phyloP scores from a whole-genome alignment of 2,888 invertebrate genomes.

The Lamellibrachia satsuma region DNA sequence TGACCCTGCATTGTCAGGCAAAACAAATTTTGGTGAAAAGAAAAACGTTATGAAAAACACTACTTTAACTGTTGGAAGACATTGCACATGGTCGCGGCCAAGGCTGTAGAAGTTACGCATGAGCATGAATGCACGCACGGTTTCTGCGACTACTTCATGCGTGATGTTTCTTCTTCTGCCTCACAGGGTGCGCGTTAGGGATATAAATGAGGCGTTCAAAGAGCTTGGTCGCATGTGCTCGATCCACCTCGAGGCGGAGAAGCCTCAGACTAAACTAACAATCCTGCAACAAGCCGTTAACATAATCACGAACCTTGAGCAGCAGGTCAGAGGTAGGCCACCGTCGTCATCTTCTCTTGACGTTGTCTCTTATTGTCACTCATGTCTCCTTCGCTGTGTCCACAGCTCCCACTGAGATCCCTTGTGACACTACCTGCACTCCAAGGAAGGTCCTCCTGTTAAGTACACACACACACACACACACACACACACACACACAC shows the following conservation, averaged over 20 bases:
- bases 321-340: conserved; percentile 89
- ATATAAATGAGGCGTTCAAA: conserved; percentile 98
- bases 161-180: conserved; percentile 17
- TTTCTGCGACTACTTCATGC: not conserved
- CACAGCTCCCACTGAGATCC: not conserved
- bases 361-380: not conserved
- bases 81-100: not conserved
- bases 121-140: not conserved
- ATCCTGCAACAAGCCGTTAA: conserved; percentile 98
- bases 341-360: not conserved
- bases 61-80: not conserved
- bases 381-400: not conserved
- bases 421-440: not conserved
- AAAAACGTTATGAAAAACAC: not conserved
- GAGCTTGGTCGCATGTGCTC: conserved; percentile 98
- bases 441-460: not conserved
- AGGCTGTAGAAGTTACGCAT: not conserved
- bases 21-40: not conserved
- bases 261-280: conserved; percentile 97
- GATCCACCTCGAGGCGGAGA: conserved; percentile 94
- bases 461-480: not conserved
- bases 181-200: conserved; percentile 93
- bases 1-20: too few species aligned
- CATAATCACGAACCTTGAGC: conserved; percentile 96
- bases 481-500: too few species aligned